Conservation (phyloP, 2,888 invertebrate species). For the Cactoblastis cactorum region DNA sequence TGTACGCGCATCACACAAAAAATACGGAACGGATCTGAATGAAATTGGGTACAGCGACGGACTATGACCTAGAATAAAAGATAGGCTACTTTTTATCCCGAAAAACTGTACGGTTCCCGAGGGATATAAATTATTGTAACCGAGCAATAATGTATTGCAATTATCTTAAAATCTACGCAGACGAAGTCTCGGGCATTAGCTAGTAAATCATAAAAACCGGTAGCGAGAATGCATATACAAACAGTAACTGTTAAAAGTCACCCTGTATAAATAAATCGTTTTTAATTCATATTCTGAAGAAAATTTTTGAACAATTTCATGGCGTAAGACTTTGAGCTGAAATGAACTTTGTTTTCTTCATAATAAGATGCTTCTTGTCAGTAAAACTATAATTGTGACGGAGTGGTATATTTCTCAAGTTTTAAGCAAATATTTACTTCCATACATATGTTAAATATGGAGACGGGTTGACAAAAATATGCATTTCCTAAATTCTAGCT, state of each 20-base stretch:
- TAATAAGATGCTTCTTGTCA: neutral
- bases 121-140: too few species aligned
- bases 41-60: too few species aligned
- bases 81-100: too few species aligned
- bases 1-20: too few species aligned
- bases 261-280: constrained; percentile 37
- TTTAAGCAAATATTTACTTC: constrained; percentile 31
- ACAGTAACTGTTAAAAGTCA: constrained; percentile 41
- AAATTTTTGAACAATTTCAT: constrained; percentile 9
- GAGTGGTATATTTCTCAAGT: constrained; percentile 30
- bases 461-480: constrained; percentile 27
- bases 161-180: too few species aligned
- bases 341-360: neutral
- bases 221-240: constrained; percentile 50
- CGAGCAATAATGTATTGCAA: too few species aligned
- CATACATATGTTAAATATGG: constrained; percentile 27
- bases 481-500: constrained; percentile 34
- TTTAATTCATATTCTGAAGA: constrained; percentile 47
- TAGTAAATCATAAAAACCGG: constrained; percentile 42
- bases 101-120: too few species aligned
- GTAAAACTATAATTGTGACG: constrained; percentile 18
- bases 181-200: too few species aligned
- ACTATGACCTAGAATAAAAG: too few species aligned
- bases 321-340: neutral
- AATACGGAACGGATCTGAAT: too few species aligned